Conservation (phyloP, 2,888 invertebrate species). For the Geophilus truncorum region DNA sequence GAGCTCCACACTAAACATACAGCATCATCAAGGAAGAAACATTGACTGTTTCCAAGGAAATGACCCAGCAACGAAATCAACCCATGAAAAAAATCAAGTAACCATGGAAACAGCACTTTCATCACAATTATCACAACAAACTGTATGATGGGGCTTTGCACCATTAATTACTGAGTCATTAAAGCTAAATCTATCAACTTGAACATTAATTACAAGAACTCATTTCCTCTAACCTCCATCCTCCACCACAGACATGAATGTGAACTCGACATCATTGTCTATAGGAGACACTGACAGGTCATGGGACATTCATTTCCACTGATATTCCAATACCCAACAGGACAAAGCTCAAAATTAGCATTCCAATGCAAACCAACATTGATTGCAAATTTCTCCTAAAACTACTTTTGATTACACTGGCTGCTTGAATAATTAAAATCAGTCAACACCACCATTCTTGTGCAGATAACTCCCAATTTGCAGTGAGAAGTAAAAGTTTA, state of each 20-base stretch:
- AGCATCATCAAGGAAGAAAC: no score
- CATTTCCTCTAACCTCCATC: not conserved
- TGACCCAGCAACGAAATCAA: no score
- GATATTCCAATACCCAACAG: not conserved
- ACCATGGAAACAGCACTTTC: no score
- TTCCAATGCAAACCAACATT: not conserved
- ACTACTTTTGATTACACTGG: not conserved
- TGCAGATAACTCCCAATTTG: not conserved
- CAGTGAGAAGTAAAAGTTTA: not conserved
- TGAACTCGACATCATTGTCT: not conserved
- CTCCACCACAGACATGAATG: not conserved
- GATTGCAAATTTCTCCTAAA: not conserved
- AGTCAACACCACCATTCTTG: not conserved
- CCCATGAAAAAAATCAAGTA: no score
- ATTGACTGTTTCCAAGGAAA: no score
- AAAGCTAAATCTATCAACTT: not conserved
- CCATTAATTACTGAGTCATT: no score
- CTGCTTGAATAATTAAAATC: not conserved
- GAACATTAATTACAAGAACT: not conserved
- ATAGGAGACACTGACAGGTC: not conserved
- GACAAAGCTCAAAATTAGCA: no score
- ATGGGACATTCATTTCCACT: not conserved
- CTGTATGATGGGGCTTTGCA: not conserved
- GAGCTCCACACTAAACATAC: no score
- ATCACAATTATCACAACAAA: not conserved